Evolutionary conservation across 2,113 vertebrate genomes (phyloP), one percentile per base, ranked within the genome.

Genomic region (Mystacornis crossleyi): DNA sequence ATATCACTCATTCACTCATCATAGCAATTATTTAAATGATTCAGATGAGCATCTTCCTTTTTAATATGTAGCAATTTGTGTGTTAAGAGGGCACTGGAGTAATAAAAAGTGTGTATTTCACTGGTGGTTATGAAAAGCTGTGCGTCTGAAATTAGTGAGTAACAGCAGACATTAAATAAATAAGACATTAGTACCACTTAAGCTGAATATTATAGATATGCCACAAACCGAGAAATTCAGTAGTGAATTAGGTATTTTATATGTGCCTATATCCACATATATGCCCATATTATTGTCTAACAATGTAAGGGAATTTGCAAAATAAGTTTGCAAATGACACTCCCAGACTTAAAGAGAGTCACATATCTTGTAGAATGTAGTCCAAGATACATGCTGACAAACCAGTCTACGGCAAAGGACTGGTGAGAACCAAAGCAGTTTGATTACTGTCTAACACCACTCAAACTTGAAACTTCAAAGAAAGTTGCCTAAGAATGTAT

Each of bases 71-170:
- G 60, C 0, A 0, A 91, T 79, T 72, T 82, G n/a, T 64, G 65
- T 69, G 81, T 85, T 85, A 75, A 85, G 71, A 81, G 66, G 73
- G 57, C 73, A 90, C 33, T 34, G 62, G 78, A 91, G 58, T 93
- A 95, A 94, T 82, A 87, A 82, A 86, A 87, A 64, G 70, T 73
- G 31, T 81, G 14, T 58, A 66, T 96, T 95, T 93, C 84, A 69
- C 33, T 55, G 19, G 25, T 66, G 62, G 54, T 91, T 95, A 91
- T 70, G 70, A 96, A 93, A 82, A 42, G 25, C 18, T 11, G 7
- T 36, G 12, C 50, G 55, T 40, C 53, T 91, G 57, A 95, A 94
- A 82, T 90, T 33, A 71, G 50, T 34, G 73, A 94, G 34, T 72
- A 95, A 93, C 69, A 42, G 53, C 74, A 62, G 42, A n/a, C 0